Evolutionary conservation across 2,113 vertebrate species (phyloP).

Genomic region (Setophaga coronata): DNA sequence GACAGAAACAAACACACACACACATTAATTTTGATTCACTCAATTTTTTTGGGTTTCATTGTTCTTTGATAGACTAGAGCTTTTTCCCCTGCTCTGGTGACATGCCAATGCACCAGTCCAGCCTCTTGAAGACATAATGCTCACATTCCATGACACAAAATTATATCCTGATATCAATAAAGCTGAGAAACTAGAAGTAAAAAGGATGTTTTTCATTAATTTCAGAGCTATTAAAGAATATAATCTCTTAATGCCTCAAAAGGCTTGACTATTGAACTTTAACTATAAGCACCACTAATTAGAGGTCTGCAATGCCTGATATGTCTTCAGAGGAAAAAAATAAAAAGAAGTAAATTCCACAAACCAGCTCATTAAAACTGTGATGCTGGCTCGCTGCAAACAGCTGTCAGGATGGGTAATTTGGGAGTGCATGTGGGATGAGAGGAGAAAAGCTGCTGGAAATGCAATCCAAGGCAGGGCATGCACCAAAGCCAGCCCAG

Average conservation of each 20-base stretch:
- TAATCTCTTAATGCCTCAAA: slow-evolving; percentile 21
- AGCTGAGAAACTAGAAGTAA: not conserved
- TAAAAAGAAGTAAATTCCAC: not conserved
- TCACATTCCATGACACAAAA: not conserved
- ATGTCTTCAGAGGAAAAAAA: not conserved
- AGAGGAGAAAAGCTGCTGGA: not conserved
- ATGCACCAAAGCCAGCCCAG: not conserved
- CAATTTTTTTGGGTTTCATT: not conserved
- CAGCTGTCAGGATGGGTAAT: not conserved
- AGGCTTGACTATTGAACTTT: slow-evolving; percentile 3
- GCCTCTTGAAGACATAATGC: not conserved
- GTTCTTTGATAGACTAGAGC: not conserved
- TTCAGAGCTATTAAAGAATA: slow-evolving; percentile 22
- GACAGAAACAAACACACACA: not conserved
- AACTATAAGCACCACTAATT: not conserved
- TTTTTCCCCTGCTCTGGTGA: not conserved
- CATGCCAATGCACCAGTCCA: not conserved
- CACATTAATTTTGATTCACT: not conserved
- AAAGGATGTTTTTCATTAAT: slow-evolving; percentile 1
- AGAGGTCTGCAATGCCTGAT: slow-evolving; percentile 1
- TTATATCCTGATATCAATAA: not conserved
- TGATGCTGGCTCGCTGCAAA: not conserved
- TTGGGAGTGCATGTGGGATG: not conserved
- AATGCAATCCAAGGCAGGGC: not conserved
- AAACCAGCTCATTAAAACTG: slow-evolving; percentile 3